These are phyloP conservation scores for Temnothorax curvispinosus DNA, from an alignment of 1,140 invertebrate genomes.

Conservation along the genomic window DNA sequence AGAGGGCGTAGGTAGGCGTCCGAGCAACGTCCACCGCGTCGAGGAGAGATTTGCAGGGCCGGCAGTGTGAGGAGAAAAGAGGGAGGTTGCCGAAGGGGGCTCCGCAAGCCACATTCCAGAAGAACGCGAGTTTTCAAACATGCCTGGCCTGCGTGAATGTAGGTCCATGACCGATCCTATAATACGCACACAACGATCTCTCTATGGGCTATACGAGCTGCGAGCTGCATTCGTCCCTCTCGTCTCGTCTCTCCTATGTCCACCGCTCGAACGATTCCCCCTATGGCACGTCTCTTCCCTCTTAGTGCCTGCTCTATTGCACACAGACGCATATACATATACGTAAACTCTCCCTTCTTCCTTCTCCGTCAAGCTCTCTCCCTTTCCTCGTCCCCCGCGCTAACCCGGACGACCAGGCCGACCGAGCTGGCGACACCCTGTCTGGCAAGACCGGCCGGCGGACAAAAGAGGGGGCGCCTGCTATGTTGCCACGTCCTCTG, in stretches of 20 bases:
- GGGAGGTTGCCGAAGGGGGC: constrained; percentile 72
- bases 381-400: constrained; percentile 67
- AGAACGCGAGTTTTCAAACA: constrained; percentile 84
- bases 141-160: constrained; percentile 84
- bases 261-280: constrained; percentile 61
- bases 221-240: constrained; percentile 48
- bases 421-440: constrained; percentile 94
- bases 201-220: constrained; percentile 9
- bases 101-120: constrained; percentile 83
- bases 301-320: constrained; percentile 63
- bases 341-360: constrained; percentile 63
- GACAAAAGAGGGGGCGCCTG: constrained; percentile 84
- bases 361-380: constrained; percentile 65
- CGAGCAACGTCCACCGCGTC: constrained; percentile 67
- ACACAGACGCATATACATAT: constrained; percentile 37
- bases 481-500: constrained; percentile 88
- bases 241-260: constrained; percentile 68
- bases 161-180: constrained; percentile 84
- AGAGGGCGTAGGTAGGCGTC: constrained; percentile 72
- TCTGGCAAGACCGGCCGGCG: constrained; percentile 90
- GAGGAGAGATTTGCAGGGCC: constrained; percentile 56
- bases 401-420: constrained; percentile 90
- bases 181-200: constrained; percentile 73
- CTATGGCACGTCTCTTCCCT: constrained; percentile 61
- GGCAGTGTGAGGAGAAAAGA: constrained; percentile 50